phyloP scores from a whole-genome alignment of 2,888 invertebrate species.

The Venustoraphidia nigricollis region DNA sequence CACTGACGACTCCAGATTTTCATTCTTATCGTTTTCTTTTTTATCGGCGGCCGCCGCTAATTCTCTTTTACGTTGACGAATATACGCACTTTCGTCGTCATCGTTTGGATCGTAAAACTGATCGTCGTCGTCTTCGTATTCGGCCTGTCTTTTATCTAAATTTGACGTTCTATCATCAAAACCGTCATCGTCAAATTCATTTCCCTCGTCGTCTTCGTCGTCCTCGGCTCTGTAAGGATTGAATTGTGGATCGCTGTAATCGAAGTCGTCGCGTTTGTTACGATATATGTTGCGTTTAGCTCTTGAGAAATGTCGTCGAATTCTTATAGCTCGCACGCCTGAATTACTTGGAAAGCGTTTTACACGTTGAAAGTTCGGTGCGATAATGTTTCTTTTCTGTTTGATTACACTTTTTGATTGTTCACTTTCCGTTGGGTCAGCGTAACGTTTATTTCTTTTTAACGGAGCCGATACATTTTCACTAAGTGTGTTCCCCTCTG shows the following conservation, averaged over 20 bases:
- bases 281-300: too few relatives aligned
- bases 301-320: too few relatives aligned
- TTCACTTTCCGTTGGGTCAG: too few relatives aligned
- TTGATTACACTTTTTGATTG: not conserved
- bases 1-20: constrained; percentile 3
- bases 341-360: too few relatives aligned
- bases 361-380: not conserved
- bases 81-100: not conserved
- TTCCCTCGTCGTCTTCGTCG: constrained; percentile 32
- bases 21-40: constrained; percentile 6
- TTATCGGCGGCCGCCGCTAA: not conserved
- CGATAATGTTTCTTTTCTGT: not conserved
- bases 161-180: constrained; percentile 30
- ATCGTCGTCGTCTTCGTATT: constrained; percentile 4
- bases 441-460: too few relatives aligned
- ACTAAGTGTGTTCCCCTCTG: too few relatives aligned
- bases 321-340: too few relatives aligned
- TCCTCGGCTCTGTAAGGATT: constrained; percentile 19
- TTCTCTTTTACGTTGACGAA: too few relatives aligned
- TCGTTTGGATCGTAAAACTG: not conserved
- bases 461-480: too few relatives aligned
- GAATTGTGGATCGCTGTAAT: too few relatives aligned
- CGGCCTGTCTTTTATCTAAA: constrained; percentile 19
- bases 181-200: constrained; percentile 33
- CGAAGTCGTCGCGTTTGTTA: too few relatives aligned